Conservation (phyloP, 23 tunicate genomes). For the Halocynthia aurantium region DNA sequence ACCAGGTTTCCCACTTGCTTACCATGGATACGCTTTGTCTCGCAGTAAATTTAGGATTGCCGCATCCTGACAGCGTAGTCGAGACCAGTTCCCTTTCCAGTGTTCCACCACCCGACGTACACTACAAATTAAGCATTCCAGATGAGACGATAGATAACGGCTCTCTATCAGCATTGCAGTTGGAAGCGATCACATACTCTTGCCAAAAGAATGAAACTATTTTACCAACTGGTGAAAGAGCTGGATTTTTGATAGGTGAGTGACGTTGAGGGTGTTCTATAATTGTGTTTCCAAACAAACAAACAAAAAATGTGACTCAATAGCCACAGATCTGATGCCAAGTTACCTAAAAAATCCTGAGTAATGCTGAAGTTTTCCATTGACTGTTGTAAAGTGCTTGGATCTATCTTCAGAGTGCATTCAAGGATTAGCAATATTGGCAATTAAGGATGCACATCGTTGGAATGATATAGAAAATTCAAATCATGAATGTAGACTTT, state of each 20-base stretch:
- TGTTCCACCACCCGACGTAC: slow-evolving; percentile 66
- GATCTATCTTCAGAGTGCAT: no score
- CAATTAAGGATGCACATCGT: background rate
- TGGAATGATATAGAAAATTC: background rate
- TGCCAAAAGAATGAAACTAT: slow-evolving; percentile 59
- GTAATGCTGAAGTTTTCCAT: no score
- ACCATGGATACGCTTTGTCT: background rate
- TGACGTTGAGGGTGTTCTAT: background rate
- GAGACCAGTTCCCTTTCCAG: slow-evolving; percentile 85
- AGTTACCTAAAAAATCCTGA: no score
- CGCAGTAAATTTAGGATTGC: slow-evolving; percentile 62
- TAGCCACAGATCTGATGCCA: no score
- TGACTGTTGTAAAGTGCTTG: no score
- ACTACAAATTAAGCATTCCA: slow-evolving; percentile 48
- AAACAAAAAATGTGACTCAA: no score
- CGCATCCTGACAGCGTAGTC: slow-evolving; percentile 88
- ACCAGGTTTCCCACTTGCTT: no score
- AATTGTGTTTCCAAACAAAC: background rate
- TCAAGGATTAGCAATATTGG: background rate
- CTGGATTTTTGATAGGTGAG: slow-evolving; percentile 82
- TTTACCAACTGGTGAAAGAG: slow-evolving; percentile 61
- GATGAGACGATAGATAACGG: slow-evolving; percentile 43
- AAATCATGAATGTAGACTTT: background rate
- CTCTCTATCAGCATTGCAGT: slow-evolving; percentile 58
- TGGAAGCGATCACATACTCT: slow-evolving; percentile 74